Evolutionary conservation across 2,888 invertebrate genomes (phyloP).

Genomic region (Lasioglossum lativentre): DNA sequence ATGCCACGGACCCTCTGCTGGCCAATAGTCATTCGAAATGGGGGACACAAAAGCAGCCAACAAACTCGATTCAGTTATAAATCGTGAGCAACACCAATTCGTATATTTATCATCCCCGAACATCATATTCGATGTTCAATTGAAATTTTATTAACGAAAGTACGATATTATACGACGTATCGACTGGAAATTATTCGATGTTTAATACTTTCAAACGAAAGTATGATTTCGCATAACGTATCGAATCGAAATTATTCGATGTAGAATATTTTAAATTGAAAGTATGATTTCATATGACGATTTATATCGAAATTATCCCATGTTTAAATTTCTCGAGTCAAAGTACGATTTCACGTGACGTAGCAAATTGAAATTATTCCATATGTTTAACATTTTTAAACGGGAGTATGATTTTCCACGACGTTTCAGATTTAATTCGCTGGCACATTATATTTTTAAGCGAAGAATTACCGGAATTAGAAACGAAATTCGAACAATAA

Average conservation of each 20-base stretch:
- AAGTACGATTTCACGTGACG: background rate
- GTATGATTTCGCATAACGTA: background rate
- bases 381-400: background rate
- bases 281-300: background rate
- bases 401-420: background rate
- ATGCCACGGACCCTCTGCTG: conserved; percentile 45
- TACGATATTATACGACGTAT: too few relatives aligned
- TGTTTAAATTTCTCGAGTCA: background rate
- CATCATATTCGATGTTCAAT: background rate
- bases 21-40: background rate
- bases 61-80: background rate
- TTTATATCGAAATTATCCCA: background rate
- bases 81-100: background rate
- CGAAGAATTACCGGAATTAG: background rate
- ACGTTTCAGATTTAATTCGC: background rate
- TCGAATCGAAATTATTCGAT: background rate
- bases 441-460: background rate
- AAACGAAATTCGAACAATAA: background rate
- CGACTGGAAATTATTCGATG: background rate
- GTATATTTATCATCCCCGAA: background rate
- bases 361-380: background rate
- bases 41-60: background rate
- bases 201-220: background rate
- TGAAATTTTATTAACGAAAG: background rate
- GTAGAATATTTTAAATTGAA: background rate